Conservation (phyloP, 2,113 vertebrate genomes). For the Poicephalus meyeri region DNA sequence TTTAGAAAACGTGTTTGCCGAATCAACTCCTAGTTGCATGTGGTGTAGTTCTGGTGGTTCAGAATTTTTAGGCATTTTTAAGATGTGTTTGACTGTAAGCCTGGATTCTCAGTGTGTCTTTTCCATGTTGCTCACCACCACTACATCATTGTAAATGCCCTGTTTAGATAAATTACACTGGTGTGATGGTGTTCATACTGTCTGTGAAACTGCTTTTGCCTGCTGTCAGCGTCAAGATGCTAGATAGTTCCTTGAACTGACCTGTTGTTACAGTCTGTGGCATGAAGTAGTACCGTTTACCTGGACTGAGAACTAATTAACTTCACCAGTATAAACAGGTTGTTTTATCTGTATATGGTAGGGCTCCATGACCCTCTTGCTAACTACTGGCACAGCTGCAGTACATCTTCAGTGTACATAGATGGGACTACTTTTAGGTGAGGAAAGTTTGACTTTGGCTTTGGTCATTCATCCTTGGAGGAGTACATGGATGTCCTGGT, state of each 20-base stretch:
- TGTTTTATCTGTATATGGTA: not conserved
- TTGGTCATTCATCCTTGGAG: not conserved
- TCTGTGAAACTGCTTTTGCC: not conserved
- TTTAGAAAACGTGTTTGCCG: rapidly evolving
- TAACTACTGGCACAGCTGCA: not conserved
- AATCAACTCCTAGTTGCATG: rapidly evolving
- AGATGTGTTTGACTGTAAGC: rapidly evolving
- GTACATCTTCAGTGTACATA: not conserved
- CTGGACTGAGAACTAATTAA: rapidly evolving
- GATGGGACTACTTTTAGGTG: not conserved
- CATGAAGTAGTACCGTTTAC: not conserved
- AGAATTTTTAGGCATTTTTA: rapidly evolving
- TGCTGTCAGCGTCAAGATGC: not conserved
- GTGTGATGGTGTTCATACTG: rapidly evolving
- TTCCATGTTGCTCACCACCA: rapidly evolving
- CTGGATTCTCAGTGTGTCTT: not conserved
- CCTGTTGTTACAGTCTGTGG: not conserved
- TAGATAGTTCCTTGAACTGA: not conserved
- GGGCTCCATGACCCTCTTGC: not conserved
- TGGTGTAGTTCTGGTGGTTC: no score
- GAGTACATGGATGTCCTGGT: not conserved
- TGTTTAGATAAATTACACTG: rapidly evolving
- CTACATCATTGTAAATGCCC: rapidly evolving
- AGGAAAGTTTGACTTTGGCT: not conserved
- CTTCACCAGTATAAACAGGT: not conserved